Evolutionary conservation across 2,797 vertebrate genomes (phyloP).

Genomic region (Peromyscus attwateri): DNA sequence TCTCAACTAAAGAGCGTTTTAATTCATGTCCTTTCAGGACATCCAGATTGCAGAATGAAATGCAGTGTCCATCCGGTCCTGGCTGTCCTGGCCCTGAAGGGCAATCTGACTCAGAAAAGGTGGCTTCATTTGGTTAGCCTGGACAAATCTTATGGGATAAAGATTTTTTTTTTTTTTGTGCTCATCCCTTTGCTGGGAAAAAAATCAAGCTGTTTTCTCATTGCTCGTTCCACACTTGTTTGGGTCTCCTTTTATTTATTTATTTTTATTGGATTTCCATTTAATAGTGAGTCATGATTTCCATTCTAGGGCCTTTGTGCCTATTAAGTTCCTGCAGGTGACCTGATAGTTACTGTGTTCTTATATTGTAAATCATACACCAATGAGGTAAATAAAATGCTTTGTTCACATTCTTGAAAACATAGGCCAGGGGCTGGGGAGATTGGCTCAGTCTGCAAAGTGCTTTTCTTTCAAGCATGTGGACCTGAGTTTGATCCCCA

Average conservation of each 20-base stretch:
- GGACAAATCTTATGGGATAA: too few species aligned
- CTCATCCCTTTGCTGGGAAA: not conserved
- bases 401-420: constrained; percentile 10
- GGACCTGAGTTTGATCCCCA: not conserved
- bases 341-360: not conserved
- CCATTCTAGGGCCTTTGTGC: not conserved
- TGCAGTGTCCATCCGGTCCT: too few species aligned
- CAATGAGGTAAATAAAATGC: not conserved
- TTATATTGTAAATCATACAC: constrained; percentile 18
- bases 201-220: not conserved
- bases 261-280: not conserved
- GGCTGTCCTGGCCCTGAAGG: not conserved
- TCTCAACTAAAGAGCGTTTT: not conserved
- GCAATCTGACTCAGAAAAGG: not conserved
- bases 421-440: not conserved
- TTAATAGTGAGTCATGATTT: not conserved
- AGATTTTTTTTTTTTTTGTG: not conserved
- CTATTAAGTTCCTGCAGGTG: not conserved
- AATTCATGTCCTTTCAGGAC: not conserved
- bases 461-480: not conserved
- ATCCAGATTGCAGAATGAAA: not conserved
- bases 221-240: not conserved
- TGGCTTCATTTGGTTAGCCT: not conserved
- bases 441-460: not conserved
- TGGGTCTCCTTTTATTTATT: not conserved